Evolutionary conservation across 2,797 vertebrate genomes (phyloP).

Genomic region (Molossus molossus): DNA sequence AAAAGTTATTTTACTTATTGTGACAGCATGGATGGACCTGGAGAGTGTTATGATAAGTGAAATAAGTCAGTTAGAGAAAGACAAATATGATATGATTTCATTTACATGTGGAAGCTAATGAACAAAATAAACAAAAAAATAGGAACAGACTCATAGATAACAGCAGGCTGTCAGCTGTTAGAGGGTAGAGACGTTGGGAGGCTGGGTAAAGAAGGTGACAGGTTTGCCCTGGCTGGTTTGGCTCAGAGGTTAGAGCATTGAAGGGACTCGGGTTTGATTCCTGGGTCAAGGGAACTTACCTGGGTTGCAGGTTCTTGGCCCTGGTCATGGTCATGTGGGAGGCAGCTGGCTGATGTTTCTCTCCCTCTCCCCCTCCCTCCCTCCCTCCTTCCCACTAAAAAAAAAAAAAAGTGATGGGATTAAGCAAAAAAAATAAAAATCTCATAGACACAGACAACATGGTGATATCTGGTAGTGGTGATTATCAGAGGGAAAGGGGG

Average conservation of each 20-base stretch:
- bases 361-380: no score
- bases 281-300: no score
- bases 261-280: no score
- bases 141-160: not conserved
- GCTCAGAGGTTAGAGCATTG: no score
- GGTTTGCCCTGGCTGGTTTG: no score
- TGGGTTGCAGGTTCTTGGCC: no score
- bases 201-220: not conserved
- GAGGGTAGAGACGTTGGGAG: not conserved
- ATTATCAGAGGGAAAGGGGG: not conserved
- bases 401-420: not conserved
- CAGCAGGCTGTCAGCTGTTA: not conserved
- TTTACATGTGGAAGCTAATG: not conserved
- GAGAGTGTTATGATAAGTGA: not conserved
- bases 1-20: not conserved
- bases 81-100: not conserved
- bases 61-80: not conserved
- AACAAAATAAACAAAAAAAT: not conserved
- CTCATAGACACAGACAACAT: not conserved
- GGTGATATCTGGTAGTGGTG: not conserved
- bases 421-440: not conserved
- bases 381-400: no score
- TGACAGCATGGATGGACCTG: not conserved
- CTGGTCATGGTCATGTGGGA: no score
- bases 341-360: no score